Evolutionary conservation across 2,888 invertebrate species (phyloP), one percentile per base, ranked within the genome.

Genomic region (Pyrgus malvae): DNA sequence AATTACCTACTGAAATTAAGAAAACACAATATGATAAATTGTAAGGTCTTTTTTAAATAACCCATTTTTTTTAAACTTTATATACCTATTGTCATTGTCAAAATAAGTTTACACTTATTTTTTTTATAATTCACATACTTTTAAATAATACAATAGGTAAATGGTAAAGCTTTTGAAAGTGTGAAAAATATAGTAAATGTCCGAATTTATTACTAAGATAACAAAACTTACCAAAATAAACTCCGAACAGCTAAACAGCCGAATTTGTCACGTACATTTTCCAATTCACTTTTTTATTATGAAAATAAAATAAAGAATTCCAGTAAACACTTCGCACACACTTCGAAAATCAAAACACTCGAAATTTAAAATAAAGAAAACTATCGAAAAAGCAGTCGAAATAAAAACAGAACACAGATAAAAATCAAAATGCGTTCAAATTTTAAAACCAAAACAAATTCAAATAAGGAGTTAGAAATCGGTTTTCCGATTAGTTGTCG

Each of bases 281-380:
- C 27, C 25, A 44, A 35, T 6, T 25, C 35, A 42, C 42, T 27
- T 50, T 41, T 31, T 35, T 42, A 16, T 44, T 51, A 0, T 42
- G 6, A 25, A 50, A 42, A 44, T 35, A 44, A 51, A 25, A 51
- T 35, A 44, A 51, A 44, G 23, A 23, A 21, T 16, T 31, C 33
- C 9, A 42, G 31, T 33, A 33, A 25, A 27, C 42, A 51, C 42
- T 42, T 50, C 8, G 42, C 50, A 51, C 50, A 27, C 50, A 51
- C 50, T 41, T 42, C 23, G 25, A 25, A 51, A 51, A 41, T 5
- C 21, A 11, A 40, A 42, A 19, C 29, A 16, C n/a, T 27, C n/a
- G 19, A 1, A 19, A 27, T 9, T 19, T 14, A 6, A 33, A 12
- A 29, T 31, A 44, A 42, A 19, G 8, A 14, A 42, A 25, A 48